Base-by-base conservation (phyloP, 2,113 vertebrate genomes). In the Poeciliopsis turrubarensis region DNA sequence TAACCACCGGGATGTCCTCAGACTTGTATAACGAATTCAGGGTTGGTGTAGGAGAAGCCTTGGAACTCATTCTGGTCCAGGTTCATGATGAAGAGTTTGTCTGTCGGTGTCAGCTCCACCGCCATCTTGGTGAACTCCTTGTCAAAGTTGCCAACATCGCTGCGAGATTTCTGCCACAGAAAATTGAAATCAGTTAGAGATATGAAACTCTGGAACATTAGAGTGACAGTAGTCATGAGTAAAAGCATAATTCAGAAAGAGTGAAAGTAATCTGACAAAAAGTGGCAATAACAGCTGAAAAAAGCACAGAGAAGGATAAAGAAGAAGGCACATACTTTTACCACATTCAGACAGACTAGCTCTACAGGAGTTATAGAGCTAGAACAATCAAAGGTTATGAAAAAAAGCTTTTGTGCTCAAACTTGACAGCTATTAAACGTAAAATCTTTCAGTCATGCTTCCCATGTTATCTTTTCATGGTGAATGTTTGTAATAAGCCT, bases 81-180 rank as follows among this genome's bases (percentile, higher is more conserved):
- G 92, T 99, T 99, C 97, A 99, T 99, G 93, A 99, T 99, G 96
- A 99, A 98, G 92, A 99, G 97, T 93, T 99, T 99, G 94, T 99
- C 98, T 1, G 97, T 99, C 72, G 98, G 98, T 0, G 98, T 99
- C 87, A 99, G 95, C 79, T 98, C 97, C 90, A 98, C 96, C 4
- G 94, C 95, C 95, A 99, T 98, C 90, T 97, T 96, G 79, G 98
- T 99, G 93, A 99, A 99, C 95, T 99, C 98, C 83, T 97, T 98
- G 95, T 99, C 98, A 75, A 99, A 99, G 95, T 99, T 99, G 80
- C 95, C 96, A 9, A 96, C 96, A 80, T 99, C 98, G 0, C 93
- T 94, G 61, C 95, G 96, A 90, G 96, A 96, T 60, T 97, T 99
- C 98, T 99, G 96, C 34, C 66, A 63, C 39, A 70, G n/a, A 75